A percentile compares a stretch with the other conserved stretches of the same genome.
Evolutionary conservation across 2,797 vertebrate genomes (phyloP).

Genomic region (Scleropages formosus): DNA sequence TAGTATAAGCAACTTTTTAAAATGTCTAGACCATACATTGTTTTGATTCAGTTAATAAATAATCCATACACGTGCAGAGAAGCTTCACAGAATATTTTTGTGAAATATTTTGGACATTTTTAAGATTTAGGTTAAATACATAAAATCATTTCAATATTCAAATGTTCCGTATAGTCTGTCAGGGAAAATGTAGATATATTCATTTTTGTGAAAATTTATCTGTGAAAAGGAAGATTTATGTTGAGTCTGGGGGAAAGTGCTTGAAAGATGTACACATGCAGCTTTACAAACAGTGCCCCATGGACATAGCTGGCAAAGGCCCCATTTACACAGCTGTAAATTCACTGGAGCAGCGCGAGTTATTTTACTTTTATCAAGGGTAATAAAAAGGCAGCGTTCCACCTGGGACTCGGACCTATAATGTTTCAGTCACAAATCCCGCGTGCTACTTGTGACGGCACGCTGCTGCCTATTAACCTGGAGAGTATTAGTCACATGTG

Average conservation of each 20-base stretch:
- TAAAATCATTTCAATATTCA: too few relatives aligned
- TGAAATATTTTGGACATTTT: background rate
- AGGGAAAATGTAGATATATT: background rate
- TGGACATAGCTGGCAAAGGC: background rate
- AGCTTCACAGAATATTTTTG: background rate
- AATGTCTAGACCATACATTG: too few relatives aligned
- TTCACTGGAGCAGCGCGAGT: constrained; percentile 3
- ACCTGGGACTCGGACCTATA: background rate
- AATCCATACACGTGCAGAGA: too few relatives aligned
- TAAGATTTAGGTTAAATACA: background rate
- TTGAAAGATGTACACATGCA: background rate
- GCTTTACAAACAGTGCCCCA: background rate
- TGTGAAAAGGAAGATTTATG: background rate
- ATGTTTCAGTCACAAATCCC: background rate
- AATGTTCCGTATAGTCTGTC: too few relatives aligned
- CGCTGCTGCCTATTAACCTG: background rate
- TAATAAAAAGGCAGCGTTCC: constrained; percentile 7
- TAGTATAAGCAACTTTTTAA: too few relatives aligned
- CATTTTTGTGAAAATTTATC: background rate
- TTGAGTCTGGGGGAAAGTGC: background rate
- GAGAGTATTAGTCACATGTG: background rate
- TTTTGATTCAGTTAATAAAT: too few relatives aligned
- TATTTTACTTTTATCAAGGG: constrained; percentile 19
- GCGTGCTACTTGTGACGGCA: too few relatives aligned
- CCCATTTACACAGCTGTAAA: constrained; percentile 15